Evolutionary conservation across 2,113 vertebrate genomes (phyloP).

Genomic region (Odontesthes bonariensis): DNA sequence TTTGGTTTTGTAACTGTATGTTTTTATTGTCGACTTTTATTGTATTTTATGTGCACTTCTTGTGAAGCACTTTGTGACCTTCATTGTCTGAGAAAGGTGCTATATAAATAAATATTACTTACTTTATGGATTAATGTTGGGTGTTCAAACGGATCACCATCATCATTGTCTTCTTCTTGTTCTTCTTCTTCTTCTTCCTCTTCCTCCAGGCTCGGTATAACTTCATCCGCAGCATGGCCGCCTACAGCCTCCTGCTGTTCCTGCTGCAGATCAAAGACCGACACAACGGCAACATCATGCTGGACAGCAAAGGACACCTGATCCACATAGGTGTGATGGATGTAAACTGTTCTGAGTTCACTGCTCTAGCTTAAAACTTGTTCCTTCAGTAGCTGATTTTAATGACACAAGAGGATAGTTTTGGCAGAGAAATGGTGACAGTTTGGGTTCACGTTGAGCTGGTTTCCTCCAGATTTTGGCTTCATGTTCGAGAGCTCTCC

Average conservation of each 20-base stretch:
- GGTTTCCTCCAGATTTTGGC: slow-evolving; percentile 90
- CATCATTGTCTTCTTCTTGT: no score
- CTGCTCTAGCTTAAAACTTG: no score
- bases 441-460: background rate
- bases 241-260: slow-evolving; percentile 97
- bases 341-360: no score
- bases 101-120: no score
- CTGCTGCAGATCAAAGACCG: slow-evolving; percentile 98
- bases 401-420: background rate
- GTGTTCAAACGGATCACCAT: no score
- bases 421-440: background rate
- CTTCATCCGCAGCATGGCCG: slow-evolving; percentile 99
- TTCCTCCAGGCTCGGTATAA: slow-evolving; percentile 93
- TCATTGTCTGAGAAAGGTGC: no score
- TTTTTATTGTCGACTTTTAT: no score
- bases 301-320: slow-evolving; percentile 94
- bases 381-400: background rate
- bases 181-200: no score
- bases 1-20: no score
- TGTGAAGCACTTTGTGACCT: no score
- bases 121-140: no score
- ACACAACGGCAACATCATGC: slow-evolving; percentile 99
- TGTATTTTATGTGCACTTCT: no score
- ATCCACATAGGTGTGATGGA: slow-evolving; percentile 72
- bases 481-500: slow-evolving; percentile 99